Evolutionary conservation across 2,888 invertebrate species (phyloP).

Genomic region (Sesamia inferens): DNA sequence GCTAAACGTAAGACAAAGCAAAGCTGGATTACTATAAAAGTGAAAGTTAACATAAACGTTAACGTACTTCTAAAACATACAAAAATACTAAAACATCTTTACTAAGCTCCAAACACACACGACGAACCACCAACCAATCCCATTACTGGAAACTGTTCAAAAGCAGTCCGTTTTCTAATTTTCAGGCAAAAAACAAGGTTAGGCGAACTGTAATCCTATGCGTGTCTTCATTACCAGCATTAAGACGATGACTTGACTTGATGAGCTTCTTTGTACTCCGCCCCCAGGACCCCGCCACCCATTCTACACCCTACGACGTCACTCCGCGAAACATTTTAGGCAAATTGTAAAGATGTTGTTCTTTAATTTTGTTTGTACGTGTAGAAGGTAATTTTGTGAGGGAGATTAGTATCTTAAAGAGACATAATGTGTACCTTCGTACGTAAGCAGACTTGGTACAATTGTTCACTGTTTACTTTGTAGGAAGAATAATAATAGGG

Average conservation of each 20-base stretch:
- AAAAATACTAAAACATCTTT: background rate
- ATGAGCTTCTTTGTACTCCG: constrained; percentile 66
- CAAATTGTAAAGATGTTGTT: constrained; percentile 62
- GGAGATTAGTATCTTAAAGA: constrained; percentile 37
- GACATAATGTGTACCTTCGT: constrained; percentile 7
- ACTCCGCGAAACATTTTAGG: constrained; percentile 47
- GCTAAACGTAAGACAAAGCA: too few species aligned
- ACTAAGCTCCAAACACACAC: constrained; percentile 5
- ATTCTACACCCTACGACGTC: constrained; percentile 31
- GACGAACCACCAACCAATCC: constrained; percentile 7
- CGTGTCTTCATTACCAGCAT: constrained; percentile 72
- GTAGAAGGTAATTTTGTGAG: constrained; percentile 18
- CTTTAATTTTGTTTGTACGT: constrained; percentile 53
- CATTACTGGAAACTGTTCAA: constrained; percentile 22
- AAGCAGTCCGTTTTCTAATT: constrained; percentile 43
- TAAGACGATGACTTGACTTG: constrained; percentile 75
- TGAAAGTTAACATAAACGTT: constrained; percentile 14
- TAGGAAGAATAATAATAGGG: background rate
- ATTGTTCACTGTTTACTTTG: constrained; percentile 1
- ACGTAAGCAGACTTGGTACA: background rate
- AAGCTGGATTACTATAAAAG: background rate
- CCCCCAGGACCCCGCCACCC: constrained; percentile 10
- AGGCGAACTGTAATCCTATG: constrained; percentile 55
- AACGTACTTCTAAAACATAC: constrained; percentile 6
- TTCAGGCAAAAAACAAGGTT: constrained; percentile 46